phyloP scores from a whole-genome alignment of 2,797 vertebrate species.

The Syndactyla subalaris region DNA sequence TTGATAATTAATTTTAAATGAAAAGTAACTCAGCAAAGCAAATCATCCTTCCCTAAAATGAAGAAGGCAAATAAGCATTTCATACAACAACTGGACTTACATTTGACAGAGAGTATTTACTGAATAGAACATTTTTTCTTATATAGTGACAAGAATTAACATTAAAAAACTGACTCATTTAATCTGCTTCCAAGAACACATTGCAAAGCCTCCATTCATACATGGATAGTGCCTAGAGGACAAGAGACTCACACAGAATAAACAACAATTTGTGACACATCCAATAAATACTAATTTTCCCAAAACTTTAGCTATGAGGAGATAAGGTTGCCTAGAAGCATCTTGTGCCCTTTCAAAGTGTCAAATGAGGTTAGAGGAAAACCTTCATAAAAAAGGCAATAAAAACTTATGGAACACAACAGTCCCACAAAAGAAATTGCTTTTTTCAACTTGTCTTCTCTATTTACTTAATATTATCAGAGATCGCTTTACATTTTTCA shows the following conservation, averaged over 20 bases:
- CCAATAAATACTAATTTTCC: background rate
- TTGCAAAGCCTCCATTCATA: background rate
- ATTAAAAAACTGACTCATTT: background rate
- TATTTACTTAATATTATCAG: background rate
- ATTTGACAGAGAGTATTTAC: background rate
- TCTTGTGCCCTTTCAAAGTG: constrained; percentile 21
- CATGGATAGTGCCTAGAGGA: background rate
- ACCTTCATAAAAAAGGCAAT: background rate
- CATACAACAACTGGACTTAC: background rate
- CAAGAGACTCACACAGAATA: background rate
- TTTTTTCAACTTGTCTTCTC: background rate
- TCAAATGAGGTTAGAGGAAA: background rate
- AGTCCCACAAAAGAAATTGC: background rate
- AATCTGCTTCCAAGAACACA: background rate
- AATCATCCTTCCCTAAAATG: background rate
- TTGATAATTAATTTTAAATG: background rate
- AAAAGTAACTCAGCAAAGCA: background rate
- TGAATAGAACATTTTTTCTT: background rate
- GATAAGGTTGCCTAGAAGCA: background rate
- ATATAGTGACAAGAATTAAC: background rate
- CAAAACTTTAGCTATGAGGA: background rate
- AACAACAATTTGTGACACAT: background rate
- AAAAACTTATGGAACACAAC: background rate
- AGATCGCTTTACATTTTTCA: background rate
- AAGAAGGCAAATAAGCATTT: background rate